These are phyloP conservation scores for Jordanella pulchra DNA, from an alignment of 2,797 vertebrate species.

Conservation along the genomic window DNA sequence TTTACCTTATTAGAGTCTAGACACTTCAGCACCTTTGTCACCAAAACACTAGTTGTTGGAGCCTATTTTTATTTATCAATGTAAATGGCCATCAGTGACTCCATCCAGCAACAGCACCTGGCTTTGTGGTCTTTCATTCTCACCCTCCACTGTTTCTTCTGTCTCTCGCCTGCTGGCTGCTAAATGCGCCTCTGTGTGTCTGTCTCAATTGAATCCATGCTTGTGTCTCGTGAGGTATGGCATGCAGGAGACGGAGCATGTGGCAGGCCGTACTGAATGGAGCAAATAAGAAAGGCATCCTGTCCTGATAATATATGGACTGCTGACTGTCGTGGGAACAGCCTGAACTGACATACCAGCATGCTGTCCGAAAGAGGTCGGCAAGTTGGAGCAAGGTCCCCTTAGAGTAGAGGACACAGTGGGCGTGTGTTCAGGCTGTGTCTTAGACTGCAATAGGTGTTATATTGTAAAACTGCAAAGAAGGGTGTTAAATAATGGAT, in stretches of 20 bases:
- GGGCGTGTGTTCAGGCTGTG: constrained; percentile 7
- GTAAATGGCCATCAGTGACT: constrained; percentile 35
- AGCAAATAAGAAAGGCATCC: constrained; percentile 62
- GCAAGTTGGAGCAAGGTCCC: constrained; percentile 56
- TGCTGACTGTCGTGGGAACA: constrained; percentile 64
- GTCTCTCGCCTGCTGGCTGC: constrained; percentile 25
- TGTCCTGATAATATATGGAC: constrained; percentile 69
- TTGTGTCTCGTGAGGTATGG: constrained; percentile 47
- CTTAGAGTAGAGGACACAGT: constrained; percentile 13
- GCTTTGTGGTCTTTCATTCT: constrained; percentile 12
- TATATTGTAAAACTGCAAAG: constrained; percentile 2
- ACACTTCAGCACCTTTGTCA: constrained; percentile 23
- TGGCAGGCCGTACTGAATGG: constrained; percentile 42
- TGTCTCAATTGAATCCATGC: constrained; percentile 48
- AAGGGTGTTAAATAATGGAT: not conserved
- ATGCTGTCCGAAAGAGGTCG: constrained; percentile 56
- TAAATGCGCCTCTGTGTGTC: constrained; percentile 61
- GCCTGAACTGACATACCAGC: constrained; percentile 56
- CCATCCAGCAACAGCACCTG: constrained; percentile 17
- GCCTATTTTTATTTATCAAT: constrained; percentile 29
- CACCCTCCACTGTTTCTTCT: constrained; percentile 36
- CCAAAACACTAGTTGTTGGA: constrained; percentile 30
- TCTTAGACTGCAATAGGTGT: not conserved
- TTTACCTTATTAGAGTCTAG: constrained; percentile 46
- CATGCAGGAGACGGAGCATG: constrained; percentile 43